Percentiles rank a stretch among this genome's conserved stretches.
These are phyloP conservation scores for Brachymystax lenok DNA, from an alignment of 2,797 vertebrate genomes.

Conservation along the genomic window DNA sequence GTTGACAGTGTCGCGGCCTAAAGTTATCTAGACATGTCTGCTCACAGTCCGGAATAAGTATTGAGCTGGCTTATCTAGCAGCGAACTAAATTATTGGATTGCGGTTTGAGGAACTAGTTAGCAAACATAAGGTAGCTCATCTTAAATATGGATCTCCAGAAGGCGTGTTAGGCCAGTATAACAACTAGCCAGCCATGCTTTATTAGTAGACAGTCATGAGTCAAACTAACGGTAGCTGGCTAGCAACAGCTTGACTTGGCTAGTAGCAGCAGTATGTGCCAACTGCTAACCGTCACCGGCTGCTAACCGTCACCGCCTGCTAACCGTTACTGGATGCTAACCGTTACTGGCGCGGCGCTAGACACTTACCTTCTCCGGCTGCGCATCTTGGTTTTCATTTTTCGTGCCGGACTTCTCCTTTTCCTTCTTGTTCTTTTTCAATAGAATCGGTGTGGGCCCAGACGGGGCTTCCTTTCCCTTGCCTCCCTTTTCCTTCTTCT, in stretches of 20 bases:
- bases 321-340: too few species aligned
- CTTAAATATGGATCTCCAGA: background rate
- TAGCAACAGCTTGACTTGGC: too few species aligned
- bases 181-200: background rate
- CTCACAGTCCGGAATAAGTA: background rate
- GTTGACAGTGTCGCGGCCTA: background rate
- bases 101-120: background rate
- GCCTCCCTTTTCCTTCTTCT: conserved; percentile 89
- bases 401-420: conserved; percentile 74
- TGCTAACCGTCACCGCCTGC: too few species aligned
- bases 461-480: conserved; percentile 71
- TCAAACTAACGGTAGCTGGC: background rate
- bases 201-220: background rate
- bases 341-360: background rate
- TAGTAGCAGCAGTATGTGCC: too few species aligned
- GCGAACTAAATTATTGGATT: background rate
- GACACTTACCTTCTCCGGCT: conserved; percentile 74
- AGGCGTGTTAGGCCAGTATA: background rate
- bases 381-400: conserved; percentile 73
- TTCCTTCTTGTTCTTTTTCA: conserved; percentile 74
- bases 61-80: background rate
- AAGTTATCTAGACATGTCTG: background rate
- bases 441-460: conserved; percentile 44
- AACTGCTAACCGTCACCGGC: background rate
- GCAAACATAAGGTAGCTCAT: background rate